Percentiles rank a stretch among this genome's conserved stretches.
Evolutionary conservation across 2,888 invertebrate species (phyloP).

Genomic region (Platycheirus albimanus): DNA sequence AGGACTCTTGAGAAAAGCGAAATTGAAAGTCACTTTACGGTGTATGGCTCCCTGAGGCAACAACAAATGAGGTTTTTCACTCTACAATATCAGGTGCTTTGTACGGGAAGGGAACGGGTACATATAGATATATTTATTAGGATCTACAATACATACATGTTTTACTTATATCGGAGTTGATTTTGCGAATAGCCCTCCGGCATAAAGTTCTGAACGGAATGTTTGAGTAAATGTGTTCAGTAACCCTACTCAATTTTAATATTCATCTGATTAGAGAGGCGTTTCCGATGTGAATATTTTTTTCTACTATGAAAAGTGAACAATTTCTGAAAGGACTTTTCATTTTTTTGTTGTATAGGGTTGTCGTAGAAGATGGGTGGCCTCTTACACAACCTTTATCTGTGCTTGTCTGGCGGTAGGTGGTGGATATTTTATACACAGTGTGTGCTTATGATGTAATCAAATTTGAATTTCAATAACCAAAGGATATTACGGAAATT

Average conservation of each 20-base stretch:
- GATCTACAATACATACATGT: background rate
- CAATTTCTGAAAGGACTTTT: constrained; percentile 38
- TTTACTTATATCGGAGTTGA: constrained; percentile 20
- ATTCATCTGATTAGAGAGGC: constrained; percentile 68
- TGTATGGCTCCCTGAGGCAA: constrained; percentile 32
- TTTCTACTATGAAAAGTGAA: constrained; percentile 32
- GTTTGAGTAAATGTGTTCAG: background rate
- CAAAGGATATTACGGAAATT: constrained; percentile 60
- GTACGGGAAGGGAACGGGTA: no score
- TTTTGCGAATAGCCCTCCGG: constrained; percentile 35
- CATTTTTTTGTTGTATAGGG: constrained; percentile 3
- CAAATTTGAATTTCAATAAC: constrained; percentile 69
- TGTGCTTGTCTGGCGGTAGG: constrained; percentile 26
- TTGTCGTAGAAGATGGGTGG: background rate
- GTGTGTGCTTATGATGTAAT: constrained; percentile 45
- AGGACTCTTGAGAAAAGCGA: constrained; percentile 47
- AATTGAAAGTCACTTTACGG: constrained; percentile 55
- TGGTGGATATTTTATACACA: constrained; percentile 1
- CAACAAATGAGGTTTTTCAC: constrained; percentile 50
- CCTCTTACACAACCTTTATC: constrained; percentile 30
- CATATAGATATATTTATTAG: constrained; percentile 36
- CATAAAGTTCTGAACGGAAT: no score
- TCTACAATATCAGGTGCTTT: constrained; percentile 40
- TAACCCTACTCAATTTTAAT: constrained; percentile 62
- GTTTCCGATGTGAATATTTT: constrained; percentile 55